Conservation (phyloP, 2,113 vertebrate species). For the Oophaga pumilio region DNA sequence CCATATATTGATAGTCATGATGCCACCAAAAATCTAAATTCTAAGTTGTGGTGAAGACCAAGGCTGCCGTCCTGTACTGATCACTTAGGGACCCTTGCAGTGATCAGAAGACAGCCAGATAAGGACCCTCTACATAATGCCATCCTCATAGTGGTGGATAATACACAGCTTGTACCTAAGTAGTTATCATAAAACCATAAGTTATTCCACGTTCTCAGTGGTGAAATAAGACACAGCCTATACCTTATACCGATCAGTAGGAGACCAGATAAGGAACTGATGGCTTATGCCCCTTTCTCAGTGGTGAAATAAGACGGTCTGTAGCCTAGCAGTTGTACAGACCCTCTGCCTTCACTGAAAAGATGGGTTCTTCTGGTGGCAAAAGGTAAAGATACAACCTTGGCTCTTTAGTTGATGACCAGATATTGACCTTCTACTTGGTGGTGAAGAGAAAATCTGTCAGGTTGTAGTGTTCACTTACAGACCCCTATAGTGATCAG, state of each 20-base stretch:
- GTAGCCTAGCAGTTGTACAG: too few species aligned
- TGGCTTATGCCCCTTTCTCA: neutral
- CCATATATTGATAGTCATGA: too few species aligned
- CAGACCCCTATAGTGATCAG: too few species aligned
- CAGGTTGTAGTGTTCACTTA: too few species aligned
- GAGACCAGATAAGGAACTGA: neutral
- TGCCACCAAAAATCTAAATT: too few species aligned
- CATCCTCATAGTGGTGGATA: neutral
- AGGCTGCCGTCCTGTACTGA: neutral
- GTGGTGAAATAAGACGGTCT: neutral
- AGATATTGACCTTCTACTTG: neutral
- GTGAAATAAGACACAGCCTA: too few species aligned
- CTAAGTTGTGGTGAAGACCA: neutral
- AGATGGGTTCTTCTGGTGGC: too few species aligned
- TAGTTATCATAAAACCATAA: too few species aligned
- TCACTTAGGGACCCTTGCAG: neutral
- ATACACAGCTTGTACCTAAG: neutral
- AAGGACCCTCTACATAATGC: neutral
- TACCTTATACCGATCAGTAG: neutral
- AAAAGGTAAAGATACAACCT: too few species aligned
- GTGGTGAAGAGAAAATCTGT: neutral
- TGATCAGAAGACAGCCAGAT: neutral
- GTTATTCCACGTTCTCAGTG: too few species aligned
- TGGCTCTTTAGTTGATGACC: neutral
- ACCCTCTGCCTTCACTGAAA: too few species aligned